Percentiles rank a stretch among this genome's conserved stretches.
Evolutionary conservation across 2,888 invertebrate genomes (phyloP).

Genomic region (Oscheius myriophilus): DNA sequence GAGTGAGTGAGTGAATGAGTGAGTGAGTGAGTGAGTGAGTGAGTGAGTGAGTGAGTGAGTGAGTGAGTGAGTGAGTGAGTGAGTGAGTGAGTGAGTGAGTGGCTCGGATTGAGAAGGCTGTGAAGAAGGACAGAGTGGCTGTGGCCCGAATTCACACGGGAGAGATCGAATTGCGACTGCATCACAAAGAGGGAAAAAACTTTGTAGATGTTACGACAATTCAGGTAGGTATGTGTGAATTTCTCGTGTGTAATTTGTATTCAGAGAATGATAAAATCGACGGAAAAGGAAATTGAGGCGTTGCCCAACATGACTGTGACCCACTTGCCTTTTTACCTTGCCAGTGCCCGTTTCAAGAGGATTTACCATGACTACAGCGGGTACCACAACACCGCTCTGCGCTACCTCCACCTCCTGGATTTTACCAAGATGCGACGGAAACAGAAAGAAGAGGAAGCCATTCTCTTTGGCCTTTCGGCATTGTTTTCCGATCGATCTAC

Average conservation of each 20-base stretch:
- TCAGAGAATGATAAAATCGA: constrained; percentile 53
- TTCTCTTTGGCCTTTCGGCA: constrained; percentile 90
- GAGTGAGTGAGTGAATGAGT: too few species aligned
- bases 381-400: constrained; percentile 91
- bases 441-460: constrained; percentile 76
- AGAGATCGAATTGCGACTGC: constrained; percentile 73
- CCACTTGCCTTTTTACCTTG: constrained; percentile 67
- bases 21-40: too few species aligned
- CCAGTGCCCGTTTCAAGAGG: constrained; percentile 61
- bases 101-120: constrained; percentile 86
- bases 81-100: constrained; percentile 71
- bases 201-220: constrained; percentile 71
- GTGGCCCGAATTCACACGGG: constrained; percentile 87
- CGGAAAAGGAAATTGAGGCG: constrained; percentile 57
- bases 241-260: background rate
- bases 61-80: too few species aligned
- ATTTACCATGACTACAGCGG: constrained; percentile 85
- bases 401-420: constrained; percentile 77
- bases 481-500: constrained; percentile 90
- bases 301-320: constrained; percentile 62
- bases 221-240: constrained; percentile 32
- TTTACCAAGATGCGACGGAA: constrained; percentile 46
- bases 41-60: too few species aligned
- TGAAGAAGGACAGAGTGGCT: constrained; percentile 81
- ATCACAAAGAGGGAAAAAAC: constrained; percentile 71